These are phyloP conservation scores for Drosophila parvula DNA, from an alignment of 1,140 invertebrate genomes.

Conservation along the genomic window DNA sequence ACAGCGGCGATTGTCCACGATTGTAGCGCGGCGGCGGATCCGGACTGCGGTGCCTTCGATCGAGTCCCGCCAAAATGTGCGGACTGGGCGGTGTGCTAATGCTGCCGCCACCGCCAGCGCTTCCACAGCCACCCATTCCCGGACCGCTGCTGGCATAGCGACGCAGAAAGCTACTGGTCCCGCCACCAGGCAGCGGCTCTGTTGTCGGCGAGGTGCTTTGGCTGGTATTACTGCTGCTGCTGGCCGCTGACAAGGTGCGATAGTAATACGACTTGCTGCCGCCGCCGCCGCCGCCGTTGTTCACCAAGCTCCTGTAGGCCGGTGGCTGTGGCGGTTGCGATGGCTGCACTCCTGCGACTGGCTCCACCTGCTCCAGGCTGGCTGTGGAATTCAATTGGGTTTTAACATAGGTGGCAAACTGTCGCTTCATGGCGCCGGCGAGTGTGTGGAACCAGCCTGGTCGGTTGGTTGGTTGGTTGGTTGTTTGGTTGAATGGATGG, in stretches of 20 bases:
- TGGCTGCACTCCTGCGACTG: conserved; percentile 12
- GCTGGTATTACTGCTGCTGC: conserved; percentile 73
- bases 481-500: not conserved
- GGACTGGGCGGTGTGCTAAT: conserved; percentile 60
- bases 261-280: conserved; percentile 67
- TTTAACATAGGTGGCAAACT: conserved; percentile 92
- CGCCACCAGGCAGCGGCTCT: conserved; percentile 50
- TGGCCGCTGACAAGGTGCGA: conserved; percentile 72
- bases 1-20: conserved; percentile 87
- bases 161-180: conserved; percentile 38
- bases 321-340: conserved; percentile 64
- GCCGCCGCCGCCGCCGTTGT: conserved; percentile 11
- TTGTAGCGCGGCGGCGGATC: conserved; percentile 89
- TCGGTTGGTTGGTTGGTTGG: conserved; percentile 13
- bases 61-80: conserved; percentile 70
- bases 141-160: conserved; percentile 25
- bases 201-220: conserved; percentile 76
- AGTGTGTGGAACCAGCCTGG: conserved; percentile 87
- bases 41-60: conserved; percentile 86
- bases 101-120: conserved; percentile 3
- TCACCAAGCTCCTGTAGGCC: conserved; percentile 56
- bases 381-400: conserved; percentile 86
- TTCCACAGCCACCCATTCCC: not conserved
- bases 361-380: conserved; percentile 62
- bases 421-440: conserved; percentile 87